Conservation (phyloP, 2,113 vertebrate genomes). For the Nothocercus julius region DNA sequence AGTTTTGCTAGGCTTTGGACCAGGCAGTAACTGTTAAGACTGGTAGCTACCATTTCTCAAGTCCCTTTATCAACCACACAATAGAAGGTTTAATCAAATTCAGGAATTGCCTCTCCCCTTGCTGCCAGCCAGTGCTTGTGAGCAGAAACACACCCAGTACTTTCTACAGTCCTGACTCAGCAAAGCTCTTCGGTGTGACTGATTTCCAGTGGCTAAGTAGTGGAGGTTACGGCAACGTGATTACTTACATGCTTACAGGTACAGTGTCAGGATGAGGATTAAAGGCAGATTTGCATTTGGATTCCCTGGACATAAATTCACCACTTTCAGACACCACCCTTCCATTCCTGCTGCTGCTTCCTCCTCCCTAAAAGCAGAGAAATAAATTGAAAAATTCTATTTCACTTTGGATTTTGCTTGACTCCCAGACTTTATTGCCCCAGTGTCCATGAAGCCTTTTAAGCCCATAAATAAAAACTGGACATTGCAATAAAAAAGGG, state of each 20-base stretch:
- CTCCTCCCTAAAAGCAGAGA: background rate
- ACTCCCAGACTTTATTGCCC: background rate
- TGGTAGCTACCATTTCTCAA: background rate
- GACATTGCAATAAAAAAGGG: background rate
- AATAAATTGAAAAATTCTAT: background rate
- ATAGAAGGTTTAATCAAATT: background rate
- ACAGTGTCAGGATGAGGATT: background rate
- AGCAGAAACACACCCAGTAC: background rate
- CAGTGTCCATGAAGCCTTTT: background rate
- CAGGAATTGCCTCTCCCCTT: background rate
- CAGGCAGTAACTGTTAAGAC: background rate
- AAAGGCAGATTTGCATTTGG: background rate
- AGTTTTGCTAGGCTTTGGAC: background rate
- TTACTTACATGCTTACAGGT: background rate
- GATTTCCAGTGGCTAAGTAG: background rate
- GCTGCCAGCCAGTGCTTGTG: background rate
- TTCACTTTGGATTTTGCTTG: background rate
- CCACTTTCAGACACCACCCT: background rate
- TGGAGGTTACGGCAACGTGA: background rate
- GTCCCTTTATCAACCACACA: background rate
- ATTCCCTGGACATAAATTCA: background rate
- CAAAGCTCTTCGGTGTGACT: background rate
- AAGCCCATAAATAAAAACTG: background rate
- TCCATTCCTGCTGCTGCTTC: background rate
- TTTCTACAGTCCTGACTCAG: background rate